Evolutionary conservation across 2,113 vertebrate genomes (phyloP).

Genomic region (Percopsis transmontana): DNA sequence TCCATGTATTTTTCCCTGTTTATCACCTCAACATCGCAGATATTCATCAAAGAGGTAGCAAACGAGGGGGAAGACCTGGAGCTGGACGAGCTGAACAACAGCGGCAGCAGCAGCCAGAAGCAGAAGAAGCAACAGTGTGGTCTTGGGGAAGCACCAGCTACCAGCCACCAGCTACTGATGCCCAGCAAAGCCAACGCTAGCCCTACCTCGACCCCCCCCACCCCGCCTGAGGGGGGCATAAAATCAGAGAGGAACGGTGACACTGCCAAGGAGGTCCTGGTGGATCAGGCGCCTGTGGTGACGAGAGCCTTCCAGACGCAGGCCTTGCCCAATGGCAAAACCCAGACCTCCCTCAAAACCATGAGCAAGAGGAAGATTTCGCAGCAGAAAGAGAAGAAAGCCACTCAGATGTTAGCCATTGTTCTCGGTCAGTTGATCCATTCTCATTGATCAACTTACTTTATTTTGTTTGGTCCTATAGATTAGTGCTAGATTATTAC

Average conservation of each 20-base stretch:
- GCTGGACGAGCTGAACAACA: conserved; percentile 88
- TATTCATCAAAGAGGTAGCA: conserved; percentile 86
- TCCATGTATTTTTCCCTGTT: background rate
- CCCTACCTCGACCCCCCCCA: conserved; percentile 76
- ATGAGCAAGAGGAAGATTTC: conserved; percentile 95
- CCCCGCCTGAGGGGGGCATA: conserved; percentile 77
- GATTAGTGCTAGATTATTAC: background rate
- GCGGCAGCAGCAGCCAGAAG: conserved; percentile 84
- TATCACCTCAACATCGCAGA: conserved; percentile 49
- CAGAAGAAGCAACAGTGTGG: conserved; percentile 70
- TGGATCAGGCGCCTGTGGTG: conserved; percentile 63
- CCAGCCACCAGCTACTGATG: conserved; percentile 76
- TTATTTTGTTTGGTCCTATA: background rate
- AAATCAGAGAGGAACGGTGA: conserved; percentile 89
- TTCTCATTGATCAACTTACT: background rate
- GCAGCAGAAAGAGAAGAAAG: conserved; percentile 98
- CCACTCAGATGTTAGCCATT: conserved; percentile 98
- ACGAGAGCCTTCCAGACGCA: conserved; percentile 91
- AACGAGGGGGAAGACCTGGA: conserved; percentile 88
- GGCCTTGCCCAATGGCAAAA: conserved; percentile 93
- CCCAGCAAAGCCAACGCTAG: conserved; percentile 80
- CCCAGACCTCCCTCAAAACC: conserved; percentile 88
- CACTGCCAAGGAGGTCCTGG: conserved; percentile 69
- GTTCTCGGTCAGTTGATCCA: conserved; percentile 86
- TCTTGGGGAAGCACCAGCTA: conserved; percentile 76